Evolutionary conservation across 2,797 vertebrate genomes (phyloP), one percentile per base, ranked within the genome.

Genomic region (Coregonus suidteri): DNA sequence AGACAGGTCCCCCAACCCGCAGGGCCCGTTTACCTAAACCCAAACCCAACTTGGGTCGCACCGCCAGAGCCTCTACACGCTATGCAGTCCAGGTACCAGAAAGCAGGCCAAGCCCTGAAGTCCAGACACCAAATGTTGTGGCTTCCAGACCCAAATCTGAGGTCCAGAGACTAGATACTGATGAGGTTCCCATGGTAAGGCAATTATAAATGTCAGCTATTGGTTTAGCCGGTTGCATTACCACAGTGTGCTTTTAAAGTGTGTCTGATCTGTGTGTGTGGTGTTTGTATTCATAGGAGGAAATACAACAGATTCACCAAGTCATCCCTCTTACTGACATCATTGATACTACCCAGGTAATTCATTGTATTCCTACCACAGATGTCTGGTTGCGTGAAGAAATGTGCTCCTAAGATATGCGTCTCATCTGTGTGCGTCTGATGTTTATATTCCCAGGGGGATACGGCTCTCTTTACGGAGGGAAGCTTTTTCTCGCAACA

Each of bases 21-120:
- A 87, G 88, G 78, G 83, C 78, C 13, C 83, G 88, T 0, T 86
- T 89, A 1, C 64, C 89, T 35, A 91, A 87, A 89, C 90, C 87
- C 6, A 91, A 83, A 84, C 92, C 92, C 18, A 92, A 88, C 75
- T 79, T 93, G 30, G 56, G 52, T 9, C 69, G 13, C 31, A 75
- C 74, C 62, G 37, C 75, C 66, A 86, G 79, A 35, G 83, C 71
- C 54, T 34, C 73, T 41, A 77, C 71, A n/a, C 4, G 41, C 3
- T 68, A 25, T 25, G 41, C 76, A 64, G 56, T 47, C 4, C 74
- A 78, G 41, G 7, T 25, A 79, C 37, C 9, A 30, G 56, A 75
- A 73, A 41, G n/a, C 71, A 20, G 53, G 68, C 25, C 18, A 68
- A 31, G 91, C 3, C 56, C 70, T 1, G 64, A 9, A 76, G 67